phyloP scores from a whole-genome alignment of 2,113 vertebrate species.

The Deroptyus accipitrinus region DNA sequence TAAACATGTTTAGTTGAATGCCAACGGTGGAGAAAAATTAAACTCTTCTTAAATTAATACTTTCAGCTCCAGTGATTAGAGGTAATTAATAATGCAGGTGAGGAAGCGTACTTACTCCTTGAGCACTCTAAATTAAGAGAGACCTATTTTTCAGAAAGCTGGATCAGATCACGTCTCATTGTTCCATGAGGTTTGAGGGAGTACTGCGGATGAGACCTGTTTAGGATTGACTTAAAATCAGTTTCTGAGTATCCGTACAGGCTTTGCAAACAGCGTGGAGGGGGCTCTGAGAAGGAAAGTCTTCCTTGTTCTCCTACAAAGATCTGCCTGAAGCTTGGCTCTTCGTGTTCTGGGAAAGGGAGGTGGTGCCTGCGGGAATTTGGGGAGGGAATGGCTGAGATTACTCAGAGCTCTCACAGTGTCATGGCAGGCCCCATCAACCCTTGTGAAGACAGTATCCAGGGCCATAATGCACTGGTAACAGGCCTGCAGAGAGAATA shows the following conservation, averaged over 20 bases:
- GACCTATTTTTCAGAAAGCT: conserved; percentile 50
- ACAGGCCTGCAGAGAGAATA: background rate
- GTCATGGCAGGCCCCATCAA: background rate
- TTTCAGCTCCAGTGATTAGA: conserved; percentile 24
- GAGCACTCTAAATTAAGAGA: conserved; percentile 22
- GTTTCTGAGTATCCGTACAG: background rate
- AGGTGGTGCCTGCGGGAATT: background rate
- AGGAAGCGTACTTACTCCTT: conserved; percentile 9
- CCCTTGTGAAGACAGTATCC: background rate
- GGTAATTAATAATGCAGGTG: conserved; percentile 50
- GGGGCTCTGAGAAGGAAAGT: background rate
- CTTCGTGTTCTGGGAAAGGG: conserved; percentile 8
- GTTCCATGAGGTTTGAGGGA: background rate
- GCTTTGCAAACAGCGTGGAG: background rate
- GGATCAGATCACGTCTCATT: background rate
- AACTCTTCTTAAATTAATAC: conserved; percentile 32
- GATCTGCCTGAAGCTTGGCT: background rate
- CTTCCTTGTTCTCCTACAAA: background rate
- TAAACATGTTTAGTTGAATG: background rate
- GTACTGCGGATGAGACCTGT: background rate
- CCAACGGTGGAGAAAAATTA: conserved; percentile 28
- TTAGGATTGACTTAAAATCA: background rate
- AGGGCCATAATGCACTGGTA: background rate
- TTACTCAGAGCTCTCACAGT: conserved; percentile 12
- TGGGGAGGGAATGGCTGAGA: background rate